phyloP scores from a whole-genome alignment of 2,113 vertebrate genomes.

The Cottus gobio region DNA sequence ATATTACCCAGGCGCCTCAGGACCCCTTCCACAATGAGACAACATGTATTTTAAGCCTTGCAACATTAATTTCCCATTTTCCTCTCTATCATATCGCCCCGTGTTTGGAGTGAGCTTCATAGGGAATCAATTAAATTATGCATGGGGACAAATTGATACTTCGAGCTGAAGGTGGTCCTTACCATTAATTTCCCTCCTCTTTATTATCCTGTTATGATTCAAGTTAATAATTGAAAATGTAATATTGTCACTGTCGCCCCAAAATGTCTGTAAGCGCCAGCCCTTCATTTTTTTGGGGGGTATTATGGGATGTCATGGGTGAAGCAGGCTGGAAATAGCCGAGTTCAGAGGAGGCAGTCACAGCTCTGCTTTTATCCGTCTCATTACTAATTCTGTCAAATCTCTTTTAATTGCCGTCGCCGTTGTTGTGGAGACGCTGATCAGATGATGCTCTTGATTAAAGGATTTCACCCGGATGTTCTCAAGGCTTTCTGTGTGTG shows the following conservation, averaged over 20 bases:
- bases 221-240: conserved; percentile 68
- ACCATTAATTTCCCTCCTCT: conserved; percentile 63
- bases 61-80: conserved; percentile 61
- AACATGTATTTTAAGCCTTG: conserved; percentile 45
- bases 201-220: conserved; percentile 70
- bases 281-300: conserved; percentile 13
- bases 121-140: conserved; percentile 75
- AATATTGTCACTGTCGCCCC: conserved; percentile 29
- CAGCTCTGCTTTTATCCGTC: conserved; percentile 5
- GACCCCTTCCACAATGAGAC: conserved; percentile 24
- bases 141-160: conserved; percentile 72
- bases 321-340: neutral
- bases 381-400: conserved; percentile 56
- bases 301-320: conserved; percentile 17
- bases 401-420: conserved; percentile 36
- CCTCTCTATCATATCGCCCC: conserved; percentile 40
- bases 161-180: conserved; percentile 65
- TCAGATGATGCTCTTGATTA: conserved; percentile 54
- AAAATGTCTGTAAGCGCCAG: conserved; percentile 26
- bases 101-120: conserved; percentile 56
- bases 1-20: neutral
- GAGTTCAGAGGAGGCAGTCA: too few relatives aligned
- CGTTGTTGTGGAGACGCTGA: conserved; percentile 13
- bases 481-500: conserved; percentile 37
- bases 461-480: conserved; percentile 43